These are phyloP conservation scores for Isotomurus palustris DNA, from an alignment of 2,888 invertebrate genomes.

Conservation along the genomic window DNA sequence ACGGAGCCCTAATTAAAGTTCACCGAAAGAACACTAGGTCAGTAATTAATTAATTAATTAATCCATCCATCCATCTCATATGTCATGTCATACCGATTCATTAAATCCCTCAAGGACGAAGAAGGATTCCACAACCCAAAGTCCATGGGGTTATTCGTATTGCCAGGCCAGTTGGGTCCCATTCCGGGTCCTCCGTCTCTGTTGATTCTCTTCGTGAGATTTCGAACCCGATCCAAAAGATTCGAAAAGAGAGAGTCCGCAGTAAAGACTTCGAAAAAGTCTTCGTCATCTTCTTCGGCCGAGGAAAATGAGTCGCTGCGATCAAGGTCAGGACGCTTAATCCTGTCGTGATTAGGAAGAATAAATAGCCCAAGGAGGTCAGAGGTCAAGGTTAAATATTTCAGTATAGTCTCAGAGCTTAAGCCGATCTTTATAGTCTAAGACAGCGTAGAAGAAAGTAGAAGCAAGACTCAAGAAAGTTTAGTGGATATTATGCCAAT, in stretches of 20 bases:
- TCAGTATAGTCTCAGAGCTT: too few relatives aligned
- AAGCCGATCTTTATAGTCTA: too few relatives aligned
- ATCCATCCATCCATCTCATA: neutral
- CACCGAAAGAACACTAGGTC: too few relatives aligned
- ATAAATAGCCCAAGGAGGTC: too few relatives aligned
- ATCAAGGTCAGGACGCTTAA: constrained; percentile 51
- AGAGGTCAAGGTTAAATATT: too few relatives aligned
- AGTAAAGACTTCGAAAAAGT: constrained; percentile 84
- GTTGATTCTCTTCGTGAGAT: constrained; percentile 76
- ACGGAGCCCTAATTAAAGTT: constrained; percentile 40
- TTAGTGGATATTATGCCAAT: too few relatives aligned
- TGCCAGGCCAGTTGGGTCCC: constrained; percentile 60
- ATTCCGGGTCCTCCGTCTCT: constrained; percentile 65
- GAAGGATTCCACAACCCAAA: constrained; percentile 35
- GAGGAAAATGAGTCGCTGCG: constrained; percentile 83
- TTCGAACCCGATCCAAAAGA: constrained; percentile 59
- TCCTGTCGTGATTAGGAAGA: too few relatives aligned
- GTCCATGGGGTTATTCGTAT: constrained; percentile 47
- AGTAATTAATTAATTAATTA: too few relatives aligned
- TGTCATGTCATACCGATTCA: constrained; percentile 30
- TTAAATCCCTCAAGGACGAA: constrained; percentile 37
- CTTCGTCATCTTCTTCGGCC: constrained; percentile 72
- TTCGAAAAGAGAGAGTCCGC: constrained; percentile 81
- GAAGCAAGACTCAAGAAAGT: too few relatives aligned
- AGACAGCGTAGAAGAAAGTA: too few relatives aligned